Percentiles rank a stretch among this genome's conserved stretches.
Conservation (phyloP, 1,140 invertebrate species). For the Batillaria attramentaria region DNA sequence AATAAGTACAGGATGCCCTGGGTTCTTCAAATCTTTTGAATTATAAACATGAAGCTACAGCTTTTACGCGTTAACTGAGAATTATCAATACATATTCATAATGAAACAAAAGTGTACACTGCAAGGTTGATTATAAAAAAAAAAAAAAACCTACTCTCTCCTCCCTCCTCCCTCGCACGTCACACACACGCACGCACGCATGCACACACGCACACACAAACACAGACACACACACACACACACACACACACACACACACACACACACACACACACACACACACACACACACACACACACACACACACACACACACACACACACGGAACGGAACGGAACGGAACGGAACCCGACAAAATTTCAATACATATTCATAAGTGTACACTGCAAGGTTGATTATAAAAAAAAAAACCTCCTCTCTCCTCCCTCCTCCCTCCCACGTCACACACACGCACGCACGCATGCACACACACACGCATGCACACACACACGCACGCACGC, state of each 20-base stretch:
- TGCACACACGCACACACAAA: not conserved
- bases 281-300: not conserved
- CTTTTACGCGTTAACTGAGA: not conserved
- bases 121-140: not conserved
- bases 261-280: not conserved
- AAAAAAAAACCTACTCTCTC: not conserved
- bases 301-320: not conserved
- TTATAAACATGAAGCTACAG: not conserved
- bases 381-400: not conserved
- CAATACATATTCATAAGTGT: not conserved
- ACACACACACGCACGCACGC: not conserved
- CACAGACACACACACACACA: not conserved
- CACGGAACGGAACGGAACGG: not conserved
- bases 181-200: not conserved
- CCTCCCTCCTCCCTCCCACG: not conserved
- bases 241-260: constrained; percentile 5
- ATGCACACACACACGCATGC: not conserved
- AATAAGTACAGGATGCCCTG: too few relatives aligned
- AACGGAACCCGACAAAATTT: not conserved
- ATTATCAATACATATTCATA: not conserved
- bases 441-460: not conserved
- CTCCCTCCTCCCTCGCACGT: not conserved
- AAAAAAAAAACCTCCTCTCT: not conserved
- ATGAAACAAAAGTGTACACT: not conserved
- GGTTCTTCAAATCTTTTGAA: not conserved